phyloP scores from a whole-genome alignment of 2,888 invertebrate species.

The Proisotoma minuta region DNA sequence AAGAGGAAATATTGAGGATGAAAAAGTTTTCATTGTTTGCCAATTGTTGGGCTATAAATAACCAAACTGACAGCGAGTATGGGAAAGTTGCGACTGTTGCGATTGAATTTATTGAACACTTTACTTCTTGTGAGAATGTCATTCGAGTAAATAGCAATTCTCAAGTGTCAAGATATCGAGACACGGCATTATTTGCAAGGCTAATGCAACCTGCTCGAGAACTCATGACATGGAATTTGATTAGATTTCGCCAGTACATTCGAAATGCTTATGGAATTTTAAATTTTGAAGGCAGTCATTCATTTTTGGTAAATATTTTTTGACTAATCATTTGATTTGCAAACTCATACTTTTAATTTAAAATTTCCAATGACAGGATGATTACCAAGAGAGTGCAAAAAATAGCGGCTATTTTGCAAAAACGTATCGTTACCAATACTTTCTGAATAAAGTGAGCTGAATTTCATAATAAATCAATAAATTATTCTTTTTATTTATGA shows the following conservation, averaged over 20 bases:
- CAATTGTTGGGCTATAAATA: slow-evolving; percentile 1
- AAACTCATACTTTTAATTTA: background rate
- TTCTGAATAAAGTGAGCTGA: background rate
- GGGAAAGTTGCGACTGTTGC: background rate
- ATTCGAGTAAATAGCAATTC: slow-evolving; percentile 10
- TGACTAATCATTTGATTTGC: background rate
- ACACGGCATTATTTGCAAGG: slow-evolving; percentile 1
- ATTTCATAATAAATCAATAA: too few relatives aligned
- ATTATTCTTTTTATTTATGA: too few relatives aligned
- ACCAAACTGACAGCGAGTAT: background rate
- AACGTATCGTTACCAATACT: background rate
- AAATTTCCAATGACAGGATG: background rate
- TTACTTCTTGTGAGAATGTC: slow-evolving; percentile 3
- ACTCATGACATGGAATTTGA: background rate
- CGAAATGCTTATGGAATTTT: background rate
- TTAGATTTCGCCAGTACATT: background rate
- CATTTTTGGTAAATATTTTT: background rate
- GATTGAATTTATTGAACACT: slow-evolving; percentile 11
- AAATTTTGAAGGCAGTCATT: slow-evolving; percentile 4
- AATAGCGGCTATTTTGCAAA: background rate
- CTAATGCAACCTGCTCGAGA: slow-evolving; percentile 14
- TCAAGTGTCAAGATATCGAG: background rate
- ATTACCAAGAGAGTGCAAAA: background rate
- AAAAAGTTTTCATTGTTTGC: slow-evolving; percentile 8
- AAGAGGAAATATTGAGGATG: slow-evolving; percentile 5